A percentile compares a stretch with the other conserved stretches of the same genome.
Conservation (phyloP, 1,140 invertebrate species). For the Drosophila yakuba region DNA sequence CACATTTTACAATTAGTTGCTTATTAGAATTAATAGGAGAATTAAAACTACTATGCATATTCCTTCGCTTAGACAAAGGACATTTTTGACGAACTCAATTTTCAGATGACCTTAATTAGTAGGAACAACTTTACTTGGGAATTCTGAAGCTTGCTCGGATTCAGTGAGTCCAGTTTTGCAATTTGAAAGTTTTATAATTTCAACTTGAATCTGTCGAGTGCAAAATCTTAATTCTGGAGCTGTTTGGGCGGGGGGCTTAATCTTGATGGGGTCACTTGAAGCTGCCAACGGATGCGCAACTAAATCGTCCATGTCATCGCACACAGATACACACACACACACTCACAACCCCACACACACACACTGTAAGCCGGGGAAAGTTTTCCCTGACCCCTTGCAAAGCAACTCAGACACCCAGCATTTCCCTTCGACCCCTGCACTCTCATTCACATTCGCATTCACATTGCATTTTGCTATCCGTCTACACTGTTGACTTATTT, state of each 20-base stretch:
- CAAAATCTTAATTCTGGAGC: conserved; percentile 34
- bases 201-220: conserved; percentile 41
- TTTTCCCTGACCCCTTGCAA: conserved; percentile 17
- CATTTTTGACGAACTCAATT: conserved; percentile 1
- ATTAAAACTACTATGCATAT: too few relatives aligned
- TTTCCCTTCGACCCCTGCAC: conserved; percentile 9
- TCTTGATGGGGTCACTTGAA: conserved; percentile 50
- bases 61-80: not conserved
- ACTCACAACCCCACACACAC: not conserved
- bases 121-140: conserved; percentile 6
- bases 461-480: conserved; percentile 76
- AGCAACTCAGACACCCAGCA: conserved; percentile 1
- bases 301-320: conserved; percentile 79
- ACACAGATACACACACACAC: conserved; percentile 14
- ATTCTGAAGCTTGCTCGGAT: conserved; percentile 15
- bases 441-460: conserved; percentile 60
- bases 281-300: conserved; percentile 59
- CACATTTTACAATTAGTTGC: too few relatives aligned
- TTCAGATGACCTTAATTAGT: conserved; percentile 5
- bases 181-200: conserved; percentile 36
- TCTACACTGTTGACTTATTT: conserved; percentile 82
- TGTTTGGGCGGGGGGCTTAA: conserved; percentile 1
- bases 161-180: conserved; percentile 29
- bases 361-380: conserved; percentile 11
- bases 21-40: too few relatives aligned